Conservation (phyloP, 2,888 invertebrate species). For the Acheta domesticus region DNA sequence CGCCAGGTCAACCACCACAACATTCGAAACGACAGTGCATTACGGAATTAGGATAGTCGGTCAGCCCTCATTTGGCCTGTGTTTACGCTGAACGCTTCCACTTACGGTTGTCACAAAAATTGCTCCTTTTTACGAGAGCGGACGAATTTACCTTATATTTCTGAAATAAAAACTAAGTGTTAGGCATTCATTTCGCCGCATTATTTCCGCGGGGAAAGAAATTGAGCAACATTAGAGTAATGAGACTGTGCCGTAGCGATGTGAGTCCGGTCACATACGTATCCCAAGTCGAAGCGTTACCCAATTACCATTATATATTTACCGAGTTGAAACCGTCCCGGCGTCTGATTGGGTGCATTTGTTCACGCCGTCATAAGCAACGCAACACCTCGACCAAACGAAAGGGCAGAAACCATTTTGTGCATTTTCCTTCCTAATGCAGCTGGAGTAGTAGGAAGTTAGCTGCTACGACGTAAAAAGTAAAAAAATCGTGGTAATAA, state of each 20-base stretch:
- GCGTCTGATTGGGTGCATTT: neutral
- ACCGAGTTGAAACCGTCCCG: neutral
- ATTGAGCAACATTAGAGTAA: slow-evolving; percentile 9
- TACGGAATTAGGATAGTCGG: neutral
- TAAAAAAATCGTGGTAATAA: too few relatives aligned
- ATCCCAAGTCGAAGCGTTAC: neutral
- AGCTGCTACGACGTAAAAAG: too few relatives aligned
- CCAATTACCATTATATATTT: neutral
- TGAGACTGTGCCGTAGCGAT: neutral
- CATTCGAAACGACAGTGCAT: neutral
- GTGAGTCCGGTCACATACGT: neutral
- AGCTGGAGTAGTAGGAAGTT: too few relatives aligned
- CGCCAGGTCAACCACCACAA: neutral
- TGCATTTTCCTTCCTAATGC: too few relatives aligned
- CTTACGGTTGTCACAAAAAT: neutral
- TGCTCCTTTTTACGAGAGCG: neutral
- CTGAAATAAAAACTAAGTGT: neutral
- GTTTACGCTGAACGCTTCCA: neutral
- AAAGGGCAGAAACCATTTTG: too few relatives aligned
- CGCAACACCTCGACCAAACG: neutral
- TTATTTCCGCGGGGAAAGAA: neutral
- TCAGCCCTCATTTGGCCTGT: neutral
- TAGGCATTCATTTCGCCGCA: slow-evolving; percentile 7
- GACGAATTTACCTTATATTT: neutral
- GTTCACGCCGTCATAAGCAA: neutral